Percentiles rank a stretch among this genome's conserved stretches.
Conservation (phyloP, 2,113 vertebrate genomes). For the Shinisaurus crocodilurus region DNA sequence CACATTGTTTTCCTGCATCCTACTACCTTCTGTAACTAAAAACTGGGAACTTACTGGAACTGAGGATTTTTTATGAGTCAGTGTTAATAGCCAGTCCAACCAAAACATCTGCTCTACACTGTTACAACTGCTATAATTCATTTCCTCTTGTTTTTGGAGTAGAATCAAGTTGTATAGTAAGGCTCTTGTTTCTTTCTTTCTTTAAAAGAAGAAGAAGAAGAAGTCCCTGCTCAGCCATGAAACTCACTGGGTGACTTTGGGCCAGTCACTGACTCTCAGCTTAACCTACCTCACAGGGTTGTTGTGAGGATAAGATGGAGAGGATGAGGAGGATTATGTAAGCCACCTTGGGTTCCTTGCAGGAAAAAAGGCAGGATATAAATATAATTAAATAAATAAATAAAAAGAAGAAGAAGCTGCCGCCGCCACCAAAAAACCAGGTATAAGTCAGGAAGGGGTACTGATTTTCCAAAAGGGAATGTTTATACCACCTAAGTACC, state of each 20-base stretch:
- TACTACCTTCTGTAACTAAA: constrained; percentile 84
- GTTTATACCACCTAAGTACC: neutral
- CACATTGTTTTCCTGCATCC: constrained; percentile 76
- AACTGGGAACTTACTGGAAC: constrained; percentile 85
- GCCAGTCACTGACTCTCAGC: too few relatives aligned
- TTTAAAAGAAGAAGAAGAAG: constrained; percentile 77
- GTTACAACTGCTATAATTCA: constrained; percentile 80
- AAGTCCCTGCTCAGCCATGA: too few relatives aligned
- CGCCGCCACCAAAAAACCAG: constrained; percentile 60
- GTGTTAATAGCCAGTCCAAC: constrained; percentile 81
- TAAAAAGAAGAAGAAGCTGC: too few relatives aligned
- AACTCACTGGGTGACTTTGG: too few relatives aligned
- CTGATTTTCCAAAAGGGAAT: neutral
- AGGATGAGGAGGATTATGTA: too few relatives aligned
- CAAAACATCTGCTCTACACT: constrained; percentile 84
- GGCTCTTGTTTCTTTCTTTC: constrained; percentile 69
- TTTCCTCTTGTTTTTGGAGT: constrained; percentile 81
- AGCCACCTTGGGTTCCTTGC: too few relatives aligned
- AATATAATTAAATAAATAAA: too few relatives aligned
- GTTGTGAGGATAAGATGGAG: too few relatives aligned
- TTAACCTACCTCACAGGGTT: too few relatives aligned
- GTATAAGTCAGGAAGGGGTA: neutral
- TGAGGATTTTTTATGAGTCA: constrained; percentile 85
- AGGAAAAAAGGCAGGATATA: too few relatives aligned
- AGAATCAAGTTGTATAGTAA: constrained; percentile 74